phyloP scores from a whole-genome alignment of 53 echinoderm and acorn worm genomes.

The Patiria pectinifera region DNA sequence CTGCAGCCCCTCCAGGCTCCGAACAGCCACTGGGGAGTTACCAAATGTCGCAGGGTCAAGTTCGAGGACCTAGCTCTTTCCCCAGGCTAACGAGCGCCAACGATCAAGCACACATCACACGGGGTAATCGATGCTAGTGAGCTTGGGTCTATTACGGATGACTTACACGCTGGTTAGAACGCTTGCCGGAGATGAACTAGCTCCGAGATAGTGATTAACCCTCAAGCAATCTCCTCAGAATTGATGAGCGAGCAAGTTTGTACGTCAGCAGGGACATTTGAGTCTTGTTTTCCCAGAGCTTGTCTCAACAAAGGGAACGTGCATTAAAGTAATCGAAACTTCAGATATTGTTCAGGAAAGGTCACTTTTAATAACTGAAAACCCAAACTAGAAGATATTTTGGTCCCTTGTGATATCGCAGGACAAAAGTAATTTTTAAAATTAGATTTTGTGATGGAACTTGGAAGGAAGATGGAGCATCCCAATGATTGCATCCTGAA shows the following conservation, averaged over 20 bases:
- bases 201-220: not conserved
- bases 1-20: not conserved
- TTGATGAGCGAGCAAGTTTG: not conserved
- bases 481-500: no score
- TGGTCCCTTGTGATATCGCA: no score
- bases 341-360: not conserved
- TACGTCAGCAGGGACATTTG: not conserved
- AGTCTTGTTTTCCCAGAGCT: not conserved
- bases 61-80: not conserved
- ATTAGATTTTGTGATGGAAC: no score
- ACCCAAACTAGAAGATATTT: no score
- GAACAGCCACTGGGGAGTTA: not conserved
- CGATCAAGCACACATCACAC: slow-evolving; percentile 22
- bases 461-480: no score
- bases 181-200: not conserved
- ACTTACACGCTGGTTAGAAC: no score
- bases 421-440: no score
- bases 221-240: not conserved
- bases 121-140: not conserved
- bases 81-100: not conserved
- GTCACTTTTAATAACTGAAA: no score
- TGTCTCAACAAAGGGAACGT: not conserved
- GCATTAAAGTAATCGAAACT: not conserved
- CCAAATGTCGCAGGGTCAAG: slow-evolving; percentile 12
- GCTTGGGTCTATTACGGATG: no score